A percentile compares a stretch with the other conserved stretches of the same genome.
Conservation (phyloP, 2,888 invertebrate species). For the Rhagonycha fulva region DNA sequence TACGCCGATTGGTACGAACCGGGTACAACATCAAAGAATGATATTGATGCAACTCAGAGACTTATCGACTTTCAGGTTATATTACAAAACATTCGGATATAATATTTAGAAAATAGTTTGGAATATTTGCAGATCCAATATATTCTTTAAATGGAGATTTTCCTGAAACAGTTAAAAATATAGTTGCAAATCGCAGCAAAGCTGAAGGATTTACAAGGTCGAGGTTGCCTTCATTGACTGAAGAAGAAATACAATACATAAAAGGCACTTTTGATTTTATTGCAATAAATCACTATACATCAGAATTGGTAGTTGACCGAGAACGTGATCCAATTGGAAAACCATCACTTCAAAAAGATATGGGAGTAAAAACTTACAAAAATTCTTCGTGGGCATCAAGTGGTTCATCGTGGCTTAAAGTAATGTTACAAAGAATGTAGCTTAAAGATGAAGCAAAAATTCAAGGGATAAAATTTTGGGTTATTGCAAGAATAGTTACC, state of each 20-base stretch:
- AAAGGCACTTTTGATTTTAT: constrained; percentile 58
- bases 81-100: constrained; percentile 17
- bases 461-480: neutral
- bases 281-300: constrained; percentile 58
- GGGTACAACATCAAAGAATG: constrained; percentile 58
- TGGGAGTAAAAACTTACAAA: neutral
- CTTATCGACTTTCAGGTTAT: constrained; percentile 61
- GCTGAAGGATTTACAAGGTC: constrained; percentile 61
- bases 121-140: constrained; percentile 63
- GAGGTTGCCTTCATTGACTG: constrained; percentile 61
- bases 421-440: neutral
- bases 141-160: constrained; percentile 62
- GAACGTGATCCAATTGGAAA: neutral
- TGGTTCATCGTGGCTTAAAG: neutral
- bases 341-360: neutral
- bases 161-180: constrained; percentile 59
- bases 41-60: constrained; percentile 64
- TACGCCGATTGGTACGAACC: constrained; percentile 67
- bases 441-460: too few species aligned
- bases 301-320: constrained; percentile 30
- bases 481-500: neutral
- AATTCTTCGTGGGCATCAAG: neutral
- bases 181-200: constrained; percentile 60
- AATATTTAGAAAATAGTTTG: constrained; percentile 38
- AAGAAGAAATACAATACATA: constrained; percentile 53